These are phyloP conservation scores for Drosophila cognata DNA, from an alignment of 2,888 invertebrate species.

Conservation along the genomic window DNA sequence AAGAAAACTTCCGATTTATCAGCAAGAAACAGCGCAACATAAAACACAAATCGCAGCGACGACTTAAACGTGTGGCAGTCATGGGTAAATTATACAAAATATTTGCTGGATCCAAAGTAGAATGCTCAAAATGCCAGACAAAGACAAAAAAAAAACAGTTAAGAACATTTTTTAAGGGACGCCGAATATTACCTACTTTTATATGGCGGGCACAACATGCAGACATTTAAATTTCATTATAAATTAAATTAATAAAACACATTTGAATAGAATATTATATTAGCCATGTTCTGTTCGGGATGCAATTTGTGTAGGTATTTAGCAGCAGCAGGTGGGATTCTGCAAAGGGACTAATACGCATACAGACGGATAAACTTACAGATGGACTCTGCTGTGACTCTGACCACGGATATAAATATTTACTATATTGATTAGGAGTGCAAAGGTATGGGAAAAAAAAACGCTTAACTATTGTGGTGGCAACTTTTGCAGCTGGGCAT, in stretches of 20 bases:
- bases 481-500: constrained; percentile 26
- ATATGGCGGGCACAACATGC: neutral
- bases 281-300: neutral
- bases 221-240: neutral
- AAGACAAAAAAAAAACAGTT: constrained; percentile 1
- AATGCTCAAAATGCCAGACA: constrained; percentile 34
- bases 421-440: neutral
- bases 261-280: neutral
- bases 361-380: neutral
- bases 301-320: neutral
- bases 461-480: constrained; percentile 12
- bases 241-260: neutral
- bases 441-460: neutral
- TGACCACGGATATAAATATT: neutral
- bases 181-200: neutral
- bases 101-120: constrained; percentile 28
- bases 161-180: neutral
- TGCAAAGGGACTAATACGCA: neutral
- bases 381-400: neutral
- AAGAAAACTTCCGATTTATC: neutral
- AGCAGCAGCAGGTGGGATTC: neutral
- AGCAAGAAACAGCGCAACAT: constrained; percentile 6
- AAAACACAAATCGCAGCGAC: constrained; percentile 38
- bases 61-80: constrained; percentile 34
- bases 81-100: constrained; percentile 47